These are phyloP conservation scores for Rhinichthys osculus DNA, from an alignment of 2,797 vertebrate genomes.

Conservation along the genomic window DNA sequence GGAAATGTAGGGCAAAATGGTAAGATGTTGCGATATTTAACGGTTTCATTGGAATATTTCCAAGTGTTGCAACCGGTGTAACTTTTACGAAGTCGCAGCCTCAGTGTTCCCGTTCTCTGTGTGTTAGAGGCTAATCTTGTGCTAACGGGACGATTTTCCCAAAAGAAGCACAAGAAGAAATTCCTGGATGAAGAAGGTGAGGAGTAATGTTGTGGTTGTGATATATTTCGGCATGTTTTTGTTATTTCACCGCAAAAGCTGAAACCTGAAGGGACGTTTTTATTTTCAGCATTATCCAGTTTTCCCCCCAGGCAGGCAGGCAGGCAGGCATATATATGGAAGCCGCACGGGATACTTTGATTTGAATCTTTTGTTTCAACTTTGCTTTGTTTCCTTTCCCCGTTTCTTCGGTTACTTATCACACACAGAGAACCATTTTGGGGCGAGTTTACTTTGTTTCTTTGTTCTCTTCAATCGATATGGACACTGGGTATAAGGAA, in stretches of 20 bases:
- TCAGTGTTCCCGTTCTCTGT: neutral
- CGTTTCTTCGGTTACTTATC: neutral
- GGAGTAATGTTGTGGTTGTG: neutral
- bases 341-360: neutral
- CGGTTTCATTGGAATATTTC: neutral
- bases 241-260: neutral
- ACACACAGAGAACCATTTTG: neutral
- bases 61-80: constrained; percentile 22
- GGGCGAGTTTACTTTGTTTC: neutral
- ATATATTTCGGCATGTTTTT: neutral
- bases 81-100: constrained; percentile 25
- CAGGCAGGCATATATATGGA: neutral
- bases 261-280: neutral
- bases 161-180: neutral
- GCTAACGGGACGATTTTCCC: constrained; percentile 26
- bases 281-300: neutral
- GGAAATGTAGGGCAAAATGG: neutral
- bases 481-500: neutral
- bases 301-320: neutral
- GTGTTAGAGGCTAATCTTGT: constrained; percentile 23
- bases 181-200: constrained; percentile 31
- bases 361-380: constrained; percentile 32
- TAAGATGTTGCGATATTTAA: neutral
- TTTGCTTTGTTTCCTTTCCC: neutral
- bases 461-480: neutral